Percentiles rank a stretch among this genome's conserved stretches.
Evolutionary conservation across 1,140 invertebrate genomes (phyloP).

Genomic region (Andricus grossulariae): DNA sequence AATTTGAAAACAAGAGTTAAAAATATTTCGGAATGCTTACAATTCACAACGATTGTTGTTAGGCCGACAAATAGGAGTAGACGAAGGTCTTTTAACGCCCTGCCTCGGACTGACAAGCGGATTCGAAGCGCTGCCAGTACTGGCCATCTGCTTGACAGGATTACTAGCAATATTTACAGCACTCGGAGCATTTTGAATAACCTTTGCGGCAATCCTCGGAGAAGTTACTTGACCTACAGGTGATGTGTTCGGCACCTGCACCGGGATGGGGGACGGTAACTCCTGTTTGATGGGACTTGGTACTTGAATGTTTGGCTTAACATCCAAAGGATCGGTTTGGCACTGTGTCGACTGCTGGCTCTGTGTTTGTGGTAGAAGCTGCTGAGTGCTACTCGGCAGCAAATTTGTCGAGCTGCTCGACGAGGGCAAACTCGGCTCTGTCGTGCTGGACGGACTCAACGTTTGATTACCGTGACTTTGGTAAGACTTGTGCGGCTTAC

Average conservation of each 20-base stretch:
- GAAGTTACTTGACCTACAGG: slow-evolving; percentile 65
- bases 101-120: slow-evolving; percentile 63
- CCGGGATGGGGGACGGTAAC: slow-evolving; percentile 62
- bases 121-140: slow-evolving; percentile 53
- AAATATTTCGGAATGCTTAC: slow-evolving; percentile 50
- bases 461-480: slow-evolving; percentile 63
- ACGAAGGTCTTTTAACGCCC: slow-evolving; percentile 68
- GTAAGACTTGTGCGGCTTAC: slow-evolving; percentile 50
- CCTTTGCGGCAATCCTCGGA: slow-evolving; percentile 61
- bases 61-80: slow-evolving; percentile 67
- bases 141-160: slow-evolving; percentile 58
- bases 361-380: slow-evolving; percentile 42
- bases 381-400: slow-evolving; percentile 40
- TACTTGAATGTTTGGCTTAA: slow-evolving; percentile 63
- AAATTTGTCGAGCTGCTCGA: slow-evolving; percentile 39
- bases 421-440: slow-evolving; percentile 49
- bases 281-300: slow-evolving; percentile 68
- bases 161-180: slow-evolving; percentile 38
- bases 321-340: slow-evolving; percentile 68
- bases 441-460: slow-evolving; percentile 68
- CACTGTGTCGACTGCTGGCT: slow-evolving; percentile 68
- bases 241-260: slow-evolving; percentile 61
- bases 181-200: slow-evolving; percentile 49
- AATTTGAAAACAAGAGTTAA: no score
- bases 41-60: slow-evolving; percentile 69